These are phyloP conservation scores for Sceliomorpha sp. DNA, from an alignment of 2,888 invertebrate species.

Conservation along the genomic window DNA sequence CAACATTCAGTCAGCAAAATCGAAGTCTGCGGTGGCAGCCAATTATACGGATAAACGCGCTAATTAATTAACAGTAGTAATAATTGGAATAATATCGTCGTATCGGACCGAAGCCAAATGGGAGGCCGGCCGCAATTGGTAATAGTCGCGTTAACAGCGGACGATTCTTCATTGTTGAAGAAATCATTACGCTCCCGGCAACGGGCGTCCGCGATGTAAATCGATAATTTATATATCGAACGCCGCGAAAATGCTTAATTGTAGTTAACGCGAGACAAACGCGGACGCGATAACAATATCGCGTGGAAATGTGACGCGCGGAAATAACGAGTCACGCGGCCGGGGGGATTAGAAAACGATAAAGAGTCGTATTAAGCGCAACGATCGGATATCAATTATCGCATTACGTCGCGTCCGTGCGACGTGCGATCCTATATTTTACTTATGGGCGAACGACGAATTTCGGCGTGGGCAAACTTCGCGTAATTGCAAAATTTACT, in stretches of 20 bases:
- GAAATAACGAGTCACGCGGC: too few species aligned
- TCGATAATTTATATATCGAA: conserved; percentile 6
- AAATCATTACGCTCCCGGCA: conserved; percentile 2
- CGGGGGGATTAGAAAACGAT: too few species aligned
- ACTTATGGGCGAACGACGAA: too few species aligned
- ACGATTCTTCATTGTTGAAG: conserved; percentile 18
- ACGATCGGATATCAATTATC: too few species aligned
- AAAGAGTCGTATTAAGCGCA: too few species aligned
- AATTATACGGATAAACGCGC: conserved; percentile 41
- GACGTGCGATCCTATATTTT: too few species aligned
- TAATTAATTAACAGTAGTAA: conserved; percentile 43
- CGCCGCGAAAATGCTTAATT: too few species aligned
- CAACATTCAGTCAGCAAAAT: conserved; percentile 18
- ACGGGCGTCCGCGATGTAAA: background rate
- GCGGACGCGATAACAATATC: too few species aligned
- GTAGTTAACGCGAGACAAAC: too few species aligned
- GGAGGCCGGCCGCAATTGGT: conserved; percentile 21
- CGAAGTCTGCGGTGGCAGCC: conserved; percentile 31
- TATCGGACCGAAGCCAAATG: conserved; percentile 28
- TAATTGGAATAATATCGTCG: conserved; percentile 36
- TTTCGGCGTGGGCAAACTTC: conserved; percentile 1
- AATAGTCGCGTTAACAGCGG: conserved; percentile 23
- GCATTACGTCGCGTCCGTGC: too few species aligned
- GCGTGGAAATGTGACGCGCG: too few species aligned
- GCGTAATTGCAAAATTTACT: conserved; percentile 40